These are phyloP conservation scores for Calephelis virginiensis DNA, from an alignment of 1,140 invertebrate species.

Conservation along the genomic window DNA sequence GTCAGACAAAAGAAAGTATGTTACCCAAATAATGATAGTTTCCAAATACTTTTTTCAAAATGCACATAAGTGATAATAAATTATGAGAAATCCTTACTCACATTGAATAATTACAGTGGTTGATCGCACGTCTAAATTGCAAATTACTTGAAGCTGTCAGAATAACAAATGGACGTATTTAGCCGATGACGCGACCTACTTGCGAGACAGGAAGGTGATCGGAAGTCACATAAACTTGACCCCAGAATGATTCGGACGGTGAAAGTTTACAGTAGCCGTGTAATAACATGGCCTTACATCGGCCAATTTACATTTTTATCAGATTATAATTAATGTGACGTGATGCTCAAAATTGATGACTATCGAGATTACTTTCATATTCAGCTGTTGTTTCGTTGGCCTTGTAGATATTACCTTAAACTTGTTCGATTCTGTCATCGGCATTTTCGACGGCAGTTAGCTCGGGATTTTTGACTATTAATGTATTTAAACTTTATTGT, in stretches of 20 bases:
- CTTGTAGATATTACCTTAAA: not conserved
- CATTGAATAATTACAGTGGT: constrained; percentile 25
- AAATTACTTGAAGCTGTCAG: constrained; percentile 55
- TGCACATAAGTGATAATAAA: not conserved
- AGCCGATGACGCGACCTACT: constrained; percentile 51
- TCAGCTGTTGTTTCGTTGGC: not conserved
- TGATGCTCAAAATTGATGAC: constrained; percentile 10
- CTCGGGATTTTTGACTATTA: no score
- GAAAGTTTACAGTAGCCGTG: constrained; percentile 64
- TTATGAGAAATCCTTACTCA: not conserved
- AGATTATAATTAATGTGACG: constrained; percentile 9
- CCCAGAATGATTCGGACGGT: constrained; percentile 42
- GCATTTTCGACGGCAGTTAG: no score
- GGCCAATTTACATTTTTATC: constrained; percentile 10
- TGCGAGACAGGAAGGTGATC: constrained; percentile 42
- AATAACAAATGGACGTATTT: constrained; percentile 54
- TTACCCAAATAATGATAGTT: constrained; percentile 2
- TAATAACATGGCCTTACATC: constrained; percentile 34
- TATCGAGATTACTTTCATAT: constrained; percentile 3
- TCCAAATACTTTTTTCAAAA: constrained; percentile 4
- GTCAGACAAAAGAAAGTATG: constrained; percentile 9
- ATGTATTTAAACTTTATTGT: no score
- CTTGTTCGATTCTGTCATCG: not conserved
- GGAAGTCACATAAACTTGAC: constrained; percentile 67
- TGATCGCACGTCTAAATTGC: constrained; percentile 43